Evolutionary conservation across 2,888 invertebrate genomes (phyloP).

Genomic region (Isoperla grammatica): DNA sequence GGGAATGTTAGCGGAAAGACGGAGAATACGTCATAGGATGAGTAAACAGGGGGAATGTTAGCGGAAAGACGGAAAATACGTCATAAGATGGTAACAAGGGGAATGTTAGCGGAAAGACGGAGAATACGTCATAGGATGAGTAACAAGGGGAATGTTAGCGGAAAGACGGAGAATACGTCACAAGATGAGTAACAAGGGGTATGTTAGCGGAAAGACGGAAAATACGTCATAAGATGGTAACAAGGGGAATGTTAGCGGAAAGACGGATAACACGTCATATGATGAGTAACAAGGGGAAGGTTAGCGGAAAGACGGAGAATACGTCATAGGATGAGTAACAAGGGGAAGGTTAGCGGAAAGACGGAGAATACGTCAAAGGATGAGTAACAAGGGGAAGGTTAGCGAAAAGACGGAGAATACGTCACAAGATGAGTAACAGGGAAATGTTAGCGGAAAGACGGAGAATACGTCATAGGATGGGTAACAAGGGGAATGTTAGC

Average conservation of each 20-base stretch:
- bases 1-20: constrained; percentile 1
- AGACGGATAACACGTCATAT: background rate
- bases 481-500: background rate
- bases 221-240: no score
- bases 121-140: background rate
- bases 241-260: constrained; percentile 1
- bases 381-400: background rate
- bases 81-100: background rate
- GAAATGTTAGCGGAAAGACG: constrained; percentile 1
- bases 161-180: background rate
- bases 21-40: background rate
- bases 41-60: background rate
- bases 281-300: background rate
- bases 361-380: background rate
- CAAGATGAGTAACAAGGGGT: background rate
- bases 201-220: background rate
- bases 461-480: background rate
- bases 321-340: background rate
- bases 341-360: constrained; percentile 1
- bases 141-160: background rate
- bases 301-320: background rate
- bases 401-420: background rate
- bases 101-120: background rate
- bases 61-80: background rate
- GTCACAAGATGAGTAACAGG: background rate